Percentiles rank a stretch among this genome's conserved stretches.
These are phyloP conservation scores for Bombus balteatus DNA, from an alignment of 1,140 invertebrate species.

Conservation along the genomic window DNA sequence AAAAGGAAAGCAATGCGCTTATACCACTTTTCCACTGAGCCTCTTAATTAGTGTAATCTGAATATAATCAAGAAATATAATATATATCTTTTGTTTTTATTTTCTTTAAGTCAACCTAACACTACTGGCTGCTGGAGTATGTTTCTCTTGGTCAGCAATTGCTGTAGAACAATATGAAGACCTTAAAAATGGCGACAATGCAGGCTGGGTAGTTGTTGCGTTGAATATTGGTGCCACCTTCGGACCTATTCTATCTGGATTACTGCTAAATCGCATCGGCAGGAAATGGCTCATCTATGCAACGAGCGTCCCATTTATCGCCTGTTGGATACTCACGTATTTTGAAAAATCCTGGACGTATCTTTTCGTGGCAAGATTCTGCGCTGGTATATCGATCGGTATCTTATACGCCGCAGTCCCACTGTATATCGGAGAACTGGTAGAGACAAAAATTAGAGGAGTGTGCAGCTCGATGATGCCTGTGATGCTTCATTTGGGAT, in stretches of 20 bases:
- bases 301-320: conserved; percentile 83
- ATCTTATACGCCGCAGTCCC: conserved; percentile 85
- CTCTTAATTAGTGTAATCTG: not conserved
- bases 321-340: conserved; percentile 85
- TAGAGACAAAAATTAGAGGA: conserved; percentile 86
- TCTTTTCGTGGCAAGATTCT: conserved; percentile 81
- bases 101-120: conserved; percentile 27
- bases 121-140: not conserved
- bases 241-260: conserved; percentile 68
- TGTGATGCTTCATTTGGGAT: conserved; percentile 82
- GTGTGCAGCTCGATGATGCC: conserved; percentile 85
- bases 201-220: conserved; percentile 5
- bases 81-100: not conserved
- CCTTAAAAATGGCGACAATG: not conserved
- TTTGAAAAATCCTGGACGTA: conserved; percentile 78
- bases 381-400: conserved; percentile 86
- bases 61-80: not conserved
- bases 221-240: conserved; percentile 65
- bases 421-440: conserved; percentile 86
- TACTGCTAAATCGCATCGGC: conserved; percentile 83
- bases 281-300: conserved; percentile 85
- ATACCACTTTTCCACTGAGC: not conserved
- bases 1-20: not conserved
- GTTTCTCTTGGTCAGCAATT: not conserved
- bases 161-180: not conserved